Evolutionary conservation across 2,797 vertebrate species (phyloP).

Genomic region (Prionace glauca): DNA sequence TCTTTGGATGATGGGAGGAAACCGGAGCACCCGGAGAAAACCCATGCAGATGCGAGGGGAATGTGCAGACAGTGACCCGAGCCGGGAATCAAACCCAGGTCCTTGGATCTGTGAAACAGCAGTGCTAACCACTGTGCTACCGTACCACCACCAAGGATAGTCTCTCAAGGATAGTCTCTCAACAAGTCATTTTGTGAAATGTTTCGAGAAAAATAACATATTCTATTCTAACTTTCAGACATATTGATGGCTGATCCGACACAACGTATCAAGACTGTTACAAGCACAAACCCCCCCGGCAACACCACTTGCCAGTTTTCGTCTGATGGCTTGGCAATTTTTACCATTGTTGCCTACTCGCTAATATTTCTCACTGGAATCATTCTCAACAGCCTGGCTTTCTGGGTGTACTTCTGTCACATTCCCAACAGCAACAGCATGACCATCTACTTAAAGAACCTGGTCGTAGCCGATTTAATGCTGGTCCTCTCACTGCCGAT

Average conservation of each 20-base stretch:
- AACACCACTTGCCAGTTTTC: background rate
- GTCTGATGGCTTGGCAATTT: background rate
- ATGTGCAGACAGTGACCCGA: too few species aligned
- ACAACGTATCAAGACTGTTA: background rate
- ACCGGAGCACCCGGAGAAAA: too few species aligned
- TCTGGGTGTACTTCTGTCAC: conserved; percentile 56
- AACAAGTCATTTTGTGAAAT: background rate
- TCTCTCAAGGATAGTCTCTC: background rate
- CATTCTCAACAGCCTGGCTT: conserved; percentile 54
- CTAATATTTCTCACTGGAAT: conserved; percentile 54
- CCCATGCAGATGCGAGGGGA: too few species aligned
- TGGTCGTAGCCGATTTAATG: conserved; percentile 57
- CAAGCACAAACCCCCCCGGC: background rate
- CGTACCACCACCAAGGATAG: too few species aligned
- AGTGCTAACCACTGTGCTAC: too few species aligned
- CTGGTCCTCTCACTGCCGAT: conserved; percentile 57
- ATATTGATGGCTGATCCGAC: background rate
- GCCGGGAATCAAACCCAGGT: too few species aligned
- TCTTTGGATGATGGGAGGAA: too few species aligned
- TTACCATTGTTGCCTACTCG: conserved; percentile 49
- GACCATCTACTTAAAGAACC: conserved; percentile 60
- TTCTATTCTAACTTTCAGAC: background rate
- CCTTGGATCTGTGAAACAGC: too few species aligned
- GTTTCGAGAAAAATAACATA: background rate
- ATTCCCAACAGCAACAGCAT: conserved; percentile 45